Conservation (phyloP, 1,140 invertebrate genomes). For the Rhagoletis zephyria region DNA sequence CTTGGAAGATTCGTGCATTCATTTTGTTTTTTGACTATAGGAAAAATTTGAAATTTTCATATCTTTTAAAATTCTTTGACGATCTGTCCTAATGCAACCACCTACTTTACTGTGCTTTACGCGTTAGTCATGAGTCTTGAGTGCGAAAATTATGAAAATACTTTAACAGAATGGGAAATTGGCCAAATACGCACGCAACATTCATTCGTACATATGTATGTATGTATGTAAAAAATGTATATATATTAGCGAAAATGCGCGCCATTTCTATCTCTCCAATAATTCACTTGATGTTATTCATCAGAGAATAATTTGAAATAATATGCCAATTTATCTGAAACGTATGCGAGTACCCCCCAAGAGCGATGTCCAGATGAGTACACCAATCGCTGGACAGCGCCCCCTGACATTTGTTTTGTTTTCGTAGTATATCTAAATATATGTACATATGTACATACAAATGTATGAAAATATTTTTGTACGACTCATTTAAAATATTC, state of each 20-base stretch:
- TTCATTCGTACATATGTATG: not conserved
- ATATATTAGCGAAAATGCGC: not conserved
- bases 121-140: not conserved
- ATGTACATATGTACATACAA: too few relatives aligned
- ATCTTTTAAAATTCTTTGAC: too few relatives aligned
- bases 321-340: not conserved
- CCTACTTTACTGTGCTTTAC: not conserved
- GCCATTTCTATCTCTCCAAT: not conserved
- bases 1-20: too few relatives aligned
- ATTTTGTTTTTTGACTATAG: too few relatives aligned
- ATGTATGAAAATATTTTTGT: too few relatives aligned
- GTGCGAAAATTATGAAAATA: not conserved
- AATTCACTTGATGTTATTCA: not conserved
- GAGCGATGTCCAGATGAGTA: not conserved
- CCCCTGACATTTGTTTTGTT: not conserved
- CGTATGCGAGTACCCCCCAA: too few relatives aligned
- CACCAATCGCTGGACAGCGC: not conserved
- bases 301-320: not conserved
- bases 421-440: too few relatives aligned
- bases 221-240: not conserved
- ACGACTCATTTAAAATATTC: constrained; percentile 16
- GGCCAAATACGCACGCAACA: not conserved
- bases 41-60: too few relatives aligned
- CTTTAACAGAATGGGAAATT: not conserved
- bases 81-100: too few relatives aligned